Evolutionary conservation across 1,140 invertebrate species (phyloP).

Genomic region (Tetramorium simillimum): DNA sequence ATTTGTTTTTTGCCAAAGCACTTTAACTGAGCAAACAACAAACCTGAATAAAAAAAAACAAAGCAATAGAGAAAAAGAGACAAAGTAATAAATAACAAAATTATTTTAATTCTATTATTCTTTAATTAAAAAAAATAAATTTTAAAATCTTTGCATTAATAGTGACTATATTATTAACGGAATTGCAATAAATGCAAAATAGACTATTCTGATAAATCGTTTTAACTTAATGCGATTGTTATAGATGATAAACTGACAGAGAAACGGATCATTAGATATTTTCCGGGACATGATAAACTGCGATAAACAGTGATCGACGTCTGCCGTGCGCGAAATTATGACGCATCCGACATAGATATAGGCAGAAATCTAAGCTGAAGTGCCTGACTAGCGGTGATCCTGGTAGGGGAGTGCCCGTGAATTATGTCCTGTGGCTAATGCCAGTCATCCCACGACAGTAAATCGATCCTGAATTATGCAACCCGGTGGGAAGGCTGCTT

Average conservation of each 20-base stretch:
- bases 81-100: background rate
- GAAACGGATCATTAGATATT: conserved; percentile 1
- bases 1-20: background rate
- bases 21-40: background rate
- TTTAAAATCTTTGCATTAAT: background rate
- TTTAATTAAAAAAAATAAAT: background rate
- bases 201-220: background rate
- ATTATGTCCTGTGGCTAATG: conserved; percentile 75
- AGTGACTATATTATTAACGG: background rate
- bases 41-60: background rate
- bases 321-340: conserved; percentile 4
- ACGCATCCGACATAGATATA: conserved; percentile 45
- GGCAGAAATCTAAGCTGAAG: conserved; percentile 47
- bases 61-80: background rate
- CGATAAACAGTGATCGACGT: conserved; percentile 42
- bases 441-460: conserved; percentile 71
- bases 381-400: conserved; percentile 69
- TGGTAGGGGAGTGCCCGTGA: conserved; percentile 70
- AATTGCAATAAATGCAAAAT: background rate
- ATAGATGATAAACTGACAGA: background rate
- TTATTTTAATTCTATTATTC: background rate
- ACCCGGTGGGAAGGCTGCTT: conserved; percentile 48
- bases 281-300: background rate
- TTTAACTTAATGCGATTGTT: background rate
- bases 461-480: conserved; percentile 75